Conservation (phyloP, 2,888 invertebrate species). For the Macrostomum cliftonense region DNA sequence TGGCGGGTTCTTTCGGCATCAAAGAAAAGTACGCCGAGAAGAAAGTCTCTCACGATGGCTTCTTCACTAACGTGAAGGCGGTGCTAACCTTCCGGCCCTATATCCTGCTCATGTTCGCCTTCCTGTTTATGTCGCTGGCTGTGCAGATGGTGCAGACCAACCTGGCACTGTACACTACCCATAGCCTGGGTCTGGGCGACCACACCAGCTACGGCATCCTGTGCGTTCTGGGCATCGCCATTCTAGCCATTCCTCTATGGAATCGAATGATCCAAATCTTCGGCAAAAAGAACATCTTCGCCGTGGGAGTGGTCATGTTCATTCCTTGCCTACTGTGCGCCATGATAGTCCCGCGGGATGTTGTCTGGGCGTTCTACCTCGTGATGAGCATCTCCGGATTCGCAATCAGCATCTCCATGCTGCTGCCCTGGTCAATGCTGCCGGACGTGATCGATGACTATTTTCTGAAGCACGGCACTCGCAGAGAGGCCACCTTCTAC, state of each 20-base stretch:
- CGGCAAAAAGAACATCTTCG: slow-evolving; percentile 26
- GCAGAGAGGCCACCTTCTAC: slow-evolving; percentile 28
- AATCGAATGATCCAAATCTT: slow-evolving; percentile 18
- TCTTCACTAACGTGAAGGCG: slow-evolving; percentile 18
- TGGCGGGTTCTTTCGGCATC: slow-evolving; percentile 21
- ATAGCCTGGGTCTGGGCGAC: slow-evolving; percentile 20
- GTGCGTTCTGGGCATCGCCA: slow-evolving; percentile 22
- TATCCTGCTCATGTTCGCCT: slow-evolving; percentile 18
- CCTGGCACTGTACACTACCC: slow-evolving; percentile 23
- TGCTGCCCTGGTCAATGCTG: slow-evolving; percentile 29
- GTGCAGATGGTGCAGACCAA: slow-evolving; percentile 29
- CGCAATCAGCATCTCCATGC: slow-evolving; percentile 20
- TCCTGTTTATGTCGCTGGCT: slow-evolving; percentile 23
- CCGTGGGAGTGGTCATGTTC: slow-evolving; percentile 15
- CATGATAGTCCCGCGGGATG: not conserved
- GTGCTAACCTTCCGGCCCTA: slow-evolving; percentile 24
- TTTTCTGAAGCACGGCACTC: slow-evolving; percentile 20
- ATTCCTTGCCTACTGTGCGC: not conserved
- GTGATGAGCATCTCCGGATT: slow-evolving; percentile 18
- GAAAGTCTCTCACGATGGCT: slow-evolving; percentile 14
- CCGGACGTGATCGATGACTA: slow-evolving; percentile 29
- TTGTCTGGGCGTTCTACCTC: slow-evolving; percentile 4
- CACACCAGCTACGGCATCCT: slow-evolving; percentile 22
- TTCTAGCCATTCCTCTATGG: slow-evolving; percentile 24
- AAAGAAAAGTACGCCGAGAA: slow-evolving; percentile 16